Percentiles rank a stretch among this genome's conserved stretches.
Evolutionary conservation across 2,797 vertebrate species (phyloP).

Genomic region (Sphaeramia orbicularis): DNA sequence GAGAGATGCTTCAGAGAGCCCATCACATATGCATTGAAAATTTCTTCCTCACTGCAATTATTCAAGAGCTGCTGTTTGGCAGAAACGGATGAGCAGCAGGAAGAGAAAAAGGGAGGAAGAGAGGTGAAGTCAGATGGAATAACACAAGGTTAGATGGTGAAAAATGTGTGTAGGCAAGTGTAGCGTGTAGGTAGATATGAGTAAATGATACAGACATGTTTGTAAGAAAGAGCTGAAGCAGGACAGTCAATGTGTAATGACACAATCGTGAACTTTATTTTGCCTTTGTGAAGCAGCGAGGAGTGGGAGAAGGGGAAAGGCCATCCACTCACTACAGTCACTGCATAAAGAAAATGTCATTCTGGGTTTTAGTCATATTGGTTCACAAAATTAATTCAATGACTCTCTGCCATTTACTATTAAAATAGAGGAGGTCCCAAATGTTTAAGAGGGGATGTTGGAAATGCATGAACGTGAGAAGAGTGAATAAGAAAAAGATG

Average conservation of each 20-base stretch:
- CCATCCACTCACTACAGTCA: no score
- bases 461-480: not conserved
- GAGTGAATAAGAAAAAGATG: not conserved
- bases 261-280: constrained; percentile 34
- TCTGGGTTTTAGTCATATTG: no score
- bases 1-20: constrained; percentile 73
- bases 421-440: not conserved
- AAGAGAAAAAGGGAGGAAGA: constrained; percentile 49
- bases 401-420: no score
- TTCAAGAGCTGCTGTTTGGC: constrained; percentile 83
- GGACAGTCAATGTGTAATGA: constrained; percentile 42
- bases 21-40: constrained; percentile 90
- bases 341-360: no score
- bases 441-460: constrained; percentile 18
- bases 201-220: constrained; percentile 54
- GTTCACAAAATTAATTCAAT: no score
- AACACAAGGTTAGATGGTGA: constrained; percentile 59
- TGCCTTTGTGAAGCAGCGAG: constrained; percentile 27
- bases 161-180: constrained; percentile 50
- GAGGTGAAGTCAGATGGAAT: constrained; percentile 69
- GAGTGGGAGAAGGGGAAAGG: constrained; percentile 8
- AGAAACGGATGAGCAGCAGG: constrained; percentile 63
- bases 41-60: constrained; percentile 86
- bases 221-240: constrained; percentile 30
- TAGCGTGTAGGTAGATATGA: not conserved